These are phyloP conservation scores for Drosophila malerkotliana DNA, from an alignment of 1,140 invertebrate genomes.

Conservation along the genomic window DNA sequence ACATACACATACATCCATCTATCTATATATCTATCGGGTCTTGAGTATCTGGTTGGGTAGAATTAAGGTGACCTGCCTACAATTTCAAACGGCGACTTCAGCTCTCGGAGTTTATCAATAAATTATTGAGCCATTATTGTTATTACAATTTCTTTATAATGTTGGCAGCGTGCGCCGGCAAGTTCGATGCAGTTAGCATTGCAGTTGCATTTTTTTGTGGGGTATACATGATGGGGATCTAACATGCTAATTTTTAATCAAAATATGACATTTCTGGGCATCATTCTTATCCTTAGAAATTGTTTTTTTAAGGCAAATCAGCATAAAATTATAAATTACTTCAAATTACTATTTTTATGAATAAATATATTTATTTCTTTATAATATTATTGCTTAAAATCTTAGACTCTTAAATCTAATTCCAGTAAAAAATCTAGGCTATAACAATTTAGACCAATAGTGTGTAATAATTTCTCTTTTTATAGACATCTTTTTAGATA, in stretches of 20 bases:
- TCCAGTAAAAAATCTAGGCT: too few relatives aligned
- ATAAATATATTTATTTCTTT: too few relatives aligned
- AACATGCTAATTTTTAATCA: not conserved
- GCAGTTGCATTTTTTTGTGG: not conserved
- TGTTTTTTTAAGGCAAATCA: too few relatives aligned
- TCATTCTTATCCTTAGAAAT: too few relatives aligned
- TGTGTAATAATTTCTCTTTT: too few relatives aligned
- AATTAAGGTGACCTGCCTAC: constrained; percentile 71
- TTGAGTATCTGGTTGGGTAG: constrained; percentile 49
- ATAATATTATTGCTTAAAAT: too few relatives aligned
- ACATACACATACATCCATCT: constrained; percentile 30
- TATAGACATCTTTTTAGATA: too few relatives aligned
- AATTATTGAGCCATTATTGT: constrained; percentile 83
- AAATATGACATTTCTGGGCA: too few relatives aligned
- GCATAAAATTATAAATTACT: too few relatives aligned
- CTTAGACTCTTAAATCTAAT: too few relatives aligned
- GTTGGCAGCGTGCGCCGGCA: constrained; percentile 73
- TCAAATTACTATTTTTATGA: too few relatives aligned
- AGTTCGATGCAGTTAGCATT: constrained; percentile 54
- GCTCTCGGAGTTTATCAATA: constrained; percentile 74
- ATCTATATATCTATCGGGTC: constrained; percentile 14
- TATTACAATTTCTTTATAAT: constrained; percentile 83
- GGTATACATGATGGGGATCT: not conserved
- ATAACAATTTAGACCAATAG: too few relatives aligned
- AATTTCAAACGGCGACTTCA: constrained; percentile 48